Conservation (phyloP, 53 echinoderm and acorn worm species). For the Stichopus horrens region DNA sequence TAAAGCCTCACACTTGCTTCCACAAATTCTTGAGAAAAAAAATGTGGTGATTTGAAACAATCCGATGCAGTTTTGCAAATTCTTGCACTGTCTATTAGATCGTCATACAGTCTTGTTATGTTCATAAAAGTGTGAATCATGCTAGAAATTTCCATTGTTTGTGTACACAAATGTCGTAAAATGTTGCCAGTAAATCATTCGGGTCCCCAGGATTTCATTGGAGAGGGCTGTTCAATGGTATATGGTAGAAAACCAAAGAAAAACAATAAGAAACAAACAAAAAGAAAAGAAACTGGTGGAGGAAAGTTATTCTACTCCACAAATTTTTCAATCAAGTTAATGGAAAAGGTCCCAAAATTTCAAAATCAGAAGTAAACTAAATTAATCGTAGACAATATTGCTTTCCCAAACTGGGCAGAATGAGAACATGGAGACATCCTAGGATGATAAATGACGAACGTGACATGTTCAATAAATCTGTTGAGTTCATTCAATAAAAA, state of each 20-base stretch:
- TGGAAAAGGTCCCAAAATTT: slow-evolving; percentile 2
- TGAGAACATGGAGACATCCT: background rate
- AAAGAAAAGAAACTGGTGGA: no score
- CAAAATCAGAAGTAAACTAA: background rate
- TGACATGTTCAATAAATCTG: slow-evolving; percentile 16
- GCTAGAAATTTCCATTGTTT: slow-evolving; percentile 1
- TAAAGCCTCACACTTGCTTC: no score
- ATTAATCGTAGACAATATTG: slow-evolving; percentile 26
- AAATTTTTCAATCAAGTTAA: slow-evolving; percentile 33
- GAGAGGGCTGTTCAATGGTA: background rate
- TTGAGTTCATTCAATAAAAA: slow-evolving; percentile 25
- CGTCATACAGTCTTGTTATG: background rate
- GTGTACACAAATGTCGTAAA: slow-evolving; percentile 7
- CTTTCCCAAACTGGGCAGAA: background rate
- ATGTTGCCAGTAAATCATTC: background rate
- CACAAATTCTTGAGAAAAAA: no score
- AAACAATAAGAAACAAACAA: background rate
- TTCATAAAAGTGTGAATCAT: background rate
- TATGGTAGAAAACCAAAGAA: background rate
- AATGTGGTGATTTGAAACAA: background rate
- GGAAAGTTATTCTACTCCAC: background rate
- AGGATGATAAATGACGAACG: background rate
- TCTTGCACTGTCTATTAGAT: background rate
- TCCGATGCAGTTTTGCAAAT: background rate
- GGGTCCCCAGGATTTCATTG: background rate